These are phyloP conservation scores for Apistogramma diplotaenia DNA, from an alignment of 2,113 vertebrate species.

Conservation along the genomic window DNA sequence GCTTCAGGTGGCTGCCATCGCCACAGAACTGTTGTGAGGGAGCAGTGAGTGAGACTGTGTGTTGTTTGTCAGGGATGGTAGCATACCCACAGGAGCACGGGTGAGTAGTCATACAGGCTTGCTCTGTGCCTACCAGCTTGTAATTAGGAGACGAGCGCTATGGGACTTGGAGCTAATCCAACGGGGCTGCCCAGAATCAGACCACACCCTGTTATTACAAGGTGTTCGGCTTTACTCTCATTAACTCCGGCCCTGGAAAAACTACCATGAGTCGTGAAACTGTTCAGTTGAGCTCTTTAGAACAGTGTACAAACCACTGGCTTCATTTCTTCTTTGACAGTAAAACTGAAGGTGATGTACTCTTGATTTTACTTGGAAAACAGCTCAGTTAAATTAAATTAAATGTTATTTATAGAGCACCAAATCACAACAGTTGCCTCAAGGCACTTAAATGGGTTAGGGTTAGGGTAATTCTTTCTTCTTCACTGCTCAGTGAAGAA, in stretches of 20 bases:
- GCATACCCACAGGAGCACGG: slow-evolving; percentile 53
- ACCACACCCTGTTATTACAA: slow-evolving; percentile 40
- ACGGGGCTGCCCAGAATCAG: slow-evolving; percentile 17
- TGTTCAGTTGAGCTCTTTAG: neutral
- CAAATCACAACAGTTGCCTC: no score
- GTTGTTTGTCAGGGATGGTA: slow-evolving; percentile 54
- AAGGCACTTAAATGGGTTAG: no score
- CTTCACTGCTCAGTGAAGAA: neutral
- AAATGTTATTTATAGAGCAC: no score
- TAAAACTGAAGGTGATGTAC: neutral
- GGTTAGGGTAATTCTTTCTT: no score
- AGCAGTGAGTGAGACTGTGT: slow-evolving; percentile 20
- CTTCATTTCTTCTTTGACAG: neutral
- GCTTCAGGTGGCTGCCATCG: slow-evolving; percentile 47
- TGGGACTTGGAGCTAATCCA: slow-evolving; percentile 55
- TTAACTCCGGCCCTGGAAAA: slow-evolving; percentile 9
- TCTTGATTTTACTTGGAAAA: neutral
- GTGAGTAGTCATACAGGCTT: slow-evolving; percentile 37
- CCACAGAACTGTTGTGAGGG: slow-evolving; percentile 14
- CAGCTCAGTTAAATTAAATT: neutral
- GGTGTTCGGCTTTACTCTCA: slow-evolving; percentile 16
- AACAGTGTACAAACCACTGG: neutral
- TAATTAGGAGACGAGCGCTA: slow-evolving; percentile 60
- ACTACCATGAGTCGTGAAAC: neutral
- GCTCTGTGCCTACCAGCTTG: slow-evolving; percentile 37